Evolutionary conservation across 92 coral and sea anemone genomes (phyloP).

Genomic region (Blastomussa wellsi): DNA sequence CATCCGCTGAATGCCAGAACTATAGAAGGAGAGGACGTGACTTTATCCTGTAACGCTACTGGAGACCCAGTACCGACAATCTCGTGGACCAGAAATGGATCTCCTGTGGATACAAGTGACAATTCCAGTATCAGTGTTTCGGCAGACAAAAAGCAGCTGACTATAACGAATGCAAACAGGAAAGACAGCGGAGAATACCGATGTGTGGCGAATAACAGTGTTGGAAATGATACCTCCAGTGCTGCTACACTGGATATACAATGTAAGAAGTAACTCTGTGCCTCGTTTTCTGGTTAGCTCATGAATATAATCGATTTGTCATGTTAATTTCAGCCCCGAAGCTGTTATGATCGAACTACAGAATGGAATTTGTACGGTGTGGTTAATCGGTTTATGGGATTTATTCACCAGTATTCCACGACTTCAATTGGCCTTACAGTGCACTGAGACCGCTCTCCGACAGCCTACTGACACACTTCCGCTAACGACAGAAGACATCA

Average conservation of each 20-base stretch:
- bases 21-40: conserved; percentile 19
- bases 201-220: conserved; percentile 24
- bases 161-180: conserved; percentile 28
- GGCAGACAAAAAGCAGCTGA: not conserved
- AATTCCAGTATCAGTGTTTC: not conserved
- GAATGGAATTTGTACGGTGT: not conserved
- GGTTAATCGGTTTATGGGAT: not conserved
- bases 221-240: not conserved
- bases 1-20: not conserved
- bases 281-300: too few relatives aligned
- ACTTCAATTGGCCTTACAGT: too few relatives aligned
- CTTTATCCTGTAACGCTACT: conserved; percentile 29
- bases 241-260: not conserved
- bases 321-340: not conserved
- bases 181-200: conserved; percentile 36
- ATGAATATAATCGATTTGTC: too few relatives aligned
- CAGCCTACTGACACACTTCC: too few relatives aligned
- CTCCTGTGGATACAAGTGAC: not conserved
- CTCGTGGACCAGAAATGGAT: conserved; percentile 31
- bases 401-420: too few relatives aligned
- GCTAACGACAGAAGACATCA: too few relatives aligned
- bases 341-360: not conserved
- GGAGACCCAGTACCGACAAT: conserved; percentile 39
- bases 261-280: conserved; percentile 7
- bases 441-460: too few relatives aligned